These are phyloP conservation scores for Enteromius unitaeniatus DNA, from an alignment of 2,797 vertebrate species.

Conservation along the genomic window DNA sequence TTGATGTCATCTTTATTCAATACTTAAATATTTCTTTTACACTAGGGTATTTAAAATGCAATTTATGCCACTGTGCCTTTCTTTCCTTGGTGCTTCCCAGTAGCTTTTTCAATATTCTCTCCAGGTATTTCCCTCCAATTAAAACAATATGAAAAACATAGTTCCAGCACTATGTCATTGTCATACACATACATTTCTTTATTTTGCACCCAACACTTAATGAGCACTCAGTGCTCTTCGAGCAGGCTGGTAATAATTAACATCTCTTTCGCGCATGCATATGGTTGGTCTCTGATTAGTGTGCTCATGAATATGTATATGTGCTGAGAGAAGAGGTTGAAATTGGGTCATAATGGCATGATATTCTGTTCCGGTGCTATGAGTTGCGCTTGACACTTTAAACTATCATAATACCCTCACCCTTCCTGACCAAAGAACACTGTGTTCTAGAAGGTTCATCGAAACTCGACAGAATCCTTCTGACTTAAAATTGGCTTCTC, in stretches of 20 bases:
- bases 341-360: constrained; percentile 52
- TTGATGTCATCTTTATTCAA: background rate
- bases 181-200: background rate
- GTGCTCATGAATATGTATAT: constrained; percentile 54
- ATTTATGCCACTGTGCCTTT: background rate
- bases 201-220: constrained; percentile 26
- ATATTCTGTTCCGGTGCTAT: constrained; percentile 25
- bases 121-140: background rate
- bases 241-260: constrained; percentile 39
- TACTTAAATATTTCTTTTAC: background rate
- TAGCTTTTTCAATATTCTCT: constrained; percentile 3
- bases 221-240: constrained; percentile 24
- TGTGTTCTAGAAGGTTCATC: constrained; percentile 12
- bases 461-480: background rate
- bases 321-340: constrained; percentile 28
- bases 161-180: constrained; percentile 5
- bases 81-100: background rate
- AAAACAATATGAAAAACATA: constrained; percentile 1
- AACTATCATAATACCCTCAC: background rate
- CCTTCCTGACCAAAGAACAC: background rate
- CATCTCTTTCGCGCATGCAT: constrained; percentile 12
- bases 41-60: background rate
- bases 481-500: background rate
- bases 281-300: constrained; percentile 51
- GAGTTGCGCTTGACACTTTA: constrained; percentile 10